Percentiles rank a stretch among this genome's conserved stretches.
Conservation (phyloP, 2,888 invertebrate genomes). For the Ormia ochracea region DNA sequence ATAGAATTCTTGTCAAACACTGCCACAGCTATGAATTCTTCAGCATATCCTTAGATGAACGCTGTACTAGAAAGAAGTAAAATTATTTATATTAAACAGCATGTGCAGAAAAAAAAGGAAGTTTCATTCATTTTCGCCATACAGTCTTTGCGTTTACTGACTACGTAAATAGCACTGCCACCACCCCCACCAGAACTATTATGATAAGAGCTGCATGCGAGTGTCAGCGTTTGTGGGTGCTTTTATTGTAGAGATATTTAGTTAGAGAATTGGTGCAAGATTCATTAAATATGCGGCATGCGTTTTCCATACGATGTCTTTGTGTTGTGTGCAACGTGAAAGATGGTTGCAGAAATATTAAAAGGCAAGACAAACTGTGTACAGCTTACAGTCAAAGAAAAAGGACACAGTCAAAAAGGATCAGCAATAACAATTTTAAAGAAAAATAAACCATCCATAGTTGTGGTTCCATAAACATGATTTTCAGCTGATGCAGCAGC, state of each 20-base stretch:
- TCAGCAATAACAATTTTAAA: slow-evolving; percentile 1
- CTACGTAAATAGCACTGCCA: slow-evolving; percentile 43
- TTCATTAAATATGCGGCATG: slow-evolving; percentile 64
- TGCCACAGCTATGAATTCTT: slow-evolving; percentile 12
- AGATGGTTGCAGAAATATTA: slow-evolving; percentile 24
- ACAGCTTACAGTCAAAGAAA: background rate
- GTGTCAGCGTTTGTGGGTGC: background rate
- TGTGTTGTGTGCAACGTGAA: slow-evolving; percentile 52
- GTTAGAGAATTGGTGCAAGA: slow-evolving; percentile 13
- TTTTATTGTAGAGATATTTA: background rate
- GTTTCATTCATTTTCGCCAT: slow-evolving; percentile 45
- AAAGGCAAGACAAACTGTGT: slow-evolving; percentile 30
- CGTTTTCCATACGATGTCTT: slow-evolving; percentile 61
- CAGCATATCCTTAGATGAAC: background rate
- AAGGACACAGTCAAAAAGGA: background rate
- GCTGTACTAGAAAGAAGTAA: no score
- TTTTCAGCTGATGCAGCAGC: slow-evolving; percentile 59
- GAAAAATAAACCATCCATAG: slow-evolving; percentile 44
- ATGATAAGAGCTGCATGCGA: background rate
- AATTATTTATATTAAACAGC: background rate
- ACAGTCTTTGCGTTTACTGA: slow-evolving; percentile 36
- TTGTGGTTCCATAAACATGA: slow-evolving; percentile 44
- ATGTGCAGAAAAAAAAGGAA: slow-evolving; percentile 12
- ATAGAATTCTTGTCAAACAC: slow-evolving; percentile 26
- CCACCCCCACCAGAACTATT: no score